Percentiles rank a stretch among this genome's conserved stretches.
Evolutionary conservation across 2,888 invertebrate species (phyloP).

Genomic region (Seira sanloemensis): DNA sequence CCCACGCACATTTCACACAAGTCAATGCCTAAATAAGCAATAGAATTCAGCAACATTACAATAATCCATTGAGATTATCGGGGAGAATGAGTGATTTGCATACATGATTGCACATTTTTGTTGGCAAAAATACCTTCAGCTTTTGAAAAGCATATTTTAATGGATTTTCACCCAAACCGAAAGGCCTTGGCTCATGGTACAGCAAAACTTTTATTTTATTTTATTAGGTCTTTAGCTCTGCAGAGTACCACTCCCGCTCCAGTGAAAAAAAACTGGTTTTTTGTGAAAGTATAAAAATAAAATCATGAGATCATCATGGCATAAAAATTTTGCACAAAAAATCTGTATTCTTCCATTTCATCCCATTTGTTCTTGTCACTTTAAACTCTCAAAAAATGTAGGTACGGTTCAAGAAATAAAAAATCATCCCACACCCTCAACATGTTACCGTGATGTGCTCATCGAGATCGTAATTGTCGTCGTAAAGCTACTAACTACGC

Average conservation of each 20-base stretch:
- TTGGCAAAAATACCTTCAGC: not conserved
- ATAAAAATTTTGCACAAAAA: not conserved
- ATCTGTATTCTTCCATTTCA: not conserved
- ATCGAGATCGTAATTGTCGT: not conserved
- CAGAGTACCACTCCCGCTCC: conserved; percentile 24
- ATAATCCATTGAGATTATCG: not conserved
- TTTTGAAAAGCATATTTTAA: not conserved
- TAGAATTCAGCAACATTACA: not conserved
- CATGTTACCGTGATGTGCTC: not conserved
- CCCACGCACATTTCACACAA: conserved; percentile 28
- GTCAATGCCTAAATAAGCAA: conserved; percentile 38
- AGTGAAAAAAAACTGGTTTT: conserved; percentile 35
- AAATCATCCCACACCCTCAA: not conserved
- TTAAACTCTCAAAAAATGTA: too few relatives aligned
- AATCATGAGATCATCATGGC: conserved; percentile 49
- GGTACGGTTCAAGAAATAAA: too few relatives aligned
- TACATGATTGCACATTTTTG: conserved; percentile 28
- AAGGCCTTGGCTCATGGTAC: not conserved
- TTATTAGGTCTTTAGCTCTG: conserved; percentile 36
- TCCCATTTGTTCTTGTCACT: not conserved
- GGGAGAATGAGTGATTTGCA: too few relatives aligned
- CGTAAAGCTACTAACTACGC: not conserved
- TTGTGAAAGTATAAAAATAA: conserved; percentile 31
- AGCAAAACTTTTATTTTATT: not conserved
- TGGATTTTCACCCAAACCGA: not conserved